Percentiles rank a stretch among this genome's conserved stretches.
Conservation (phyloP, 2,113 vertebrate genomes). For the Megaleporinus macrocephalus region DNA sequence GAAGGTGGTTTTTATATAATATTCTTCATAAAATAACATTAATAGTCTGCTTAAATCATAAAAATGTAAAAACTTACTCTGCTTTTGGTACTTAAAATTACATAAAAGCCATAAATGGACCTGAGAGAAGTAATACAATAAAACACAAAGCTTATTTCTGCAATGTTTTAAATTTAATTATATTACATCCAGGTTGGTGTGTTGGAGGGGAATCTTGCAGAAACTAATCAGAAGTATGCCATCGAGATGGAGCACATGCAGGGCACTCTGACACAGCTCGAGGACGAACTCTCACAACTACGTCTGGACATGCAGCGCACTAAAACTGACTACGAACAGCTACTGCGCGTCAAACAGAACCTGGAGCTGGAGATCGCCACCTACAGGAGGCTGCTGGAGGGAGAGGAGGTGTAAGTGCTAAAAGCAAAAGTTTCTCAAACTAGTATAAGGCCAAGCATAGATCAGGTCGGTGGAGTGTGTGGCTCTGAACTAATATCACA, state of each 20-base stretch:
- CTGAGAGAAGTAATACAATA: no score
- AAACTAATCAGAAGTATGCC: slow-evolving; percentile 74
- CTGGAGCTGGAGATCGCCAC: slow-evolving; percentile 84
- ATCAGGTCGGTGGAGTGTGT: not conserved
- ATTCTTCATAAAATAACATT: no score
- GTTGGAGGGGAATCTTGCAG: slow-evolving; percentile 76
- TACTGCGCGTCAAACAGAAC: slow-evolving; percentile 81
- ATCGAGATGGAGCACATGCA: slow-evolving; percentile 76
- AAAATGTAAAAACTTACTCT: no score
- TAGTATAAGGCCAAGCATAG: no score
- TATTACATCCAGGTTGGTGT: slow-evolving; percentile 64
- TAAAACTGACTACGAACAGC: slow-evolving; percentile 80
- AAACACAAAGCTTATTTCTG: no score
- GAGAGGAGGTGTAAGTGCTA: slow-evolving; percentile 77
- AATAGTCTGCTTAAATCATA: no score
- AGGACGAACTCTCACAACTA: slow-evolving; percentile 78
- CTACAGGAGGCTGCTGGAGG: slow-evolving; percentile 81
- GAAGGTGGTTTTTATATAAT: no score
- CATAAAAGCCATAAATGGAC: no score
- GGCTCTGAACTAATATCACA: not conserved
- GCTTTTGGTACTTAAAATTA: no score
- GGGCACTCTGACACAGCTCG: slow-evolving; percentile 68
- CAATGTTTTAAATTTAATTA: no score
- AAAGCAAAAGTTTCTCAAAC: not conserved
- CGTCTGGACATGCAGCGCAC: slow-evolving; percentile 79